Conservation (phyloP, 2,888 invertebrate species). For the Polyommatus icarus region DNA sequence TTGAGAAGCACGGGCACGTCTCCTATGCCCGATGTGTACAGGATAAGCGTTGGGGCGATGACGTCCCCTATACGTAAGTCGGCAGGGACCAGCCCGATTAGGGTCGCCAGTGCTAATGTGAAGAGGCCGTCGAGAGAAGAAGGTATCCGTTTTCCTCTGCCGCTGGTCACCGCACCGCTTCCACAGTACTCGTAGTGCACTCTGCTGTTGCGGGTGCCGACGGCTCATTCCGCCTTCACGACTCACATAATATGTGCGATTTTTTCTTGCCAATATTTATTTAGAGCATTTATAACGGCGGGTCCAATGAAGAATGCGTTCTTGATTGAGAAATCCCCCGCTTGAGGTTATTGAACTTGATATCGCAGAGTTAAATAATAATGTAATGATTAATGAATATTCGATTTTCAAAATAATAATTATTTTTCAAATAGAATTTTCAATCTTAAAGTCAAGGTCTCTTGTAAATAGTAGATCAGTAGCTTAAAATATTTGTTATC, state of each 20-base stretch:
- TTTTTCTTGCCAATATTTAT: constrained; percentile 24
- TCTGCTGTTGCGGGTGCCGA: not conserved
- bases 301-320: not conserved
- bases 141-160: constrained; percentile 53
- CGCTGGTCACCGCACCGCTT: constrained; percentile 59
- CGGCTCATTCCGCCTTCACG: not conserved
- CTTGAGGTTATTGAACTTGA: not conserved
- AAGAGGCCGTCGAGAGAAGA: constrained; percentile 41
- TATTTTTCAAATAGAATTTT: not conserved
- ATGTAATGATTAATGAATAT: not conserved
- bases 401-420: not conserved
- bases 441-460: not conserved
- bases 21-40: constrained; percentile 47
- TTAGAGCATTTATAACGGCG: not conserved
- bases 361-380: too few relatives aligned
- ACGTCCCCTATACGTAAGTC: constrained; percentile 53
- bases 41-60: constrained; percentile 43
- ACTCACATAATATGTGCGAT: not conserved
- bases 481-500: not conserved
- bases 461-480: not conserved
- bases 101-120: constrained; percentile 42
- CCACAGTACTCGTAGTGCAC: constrained; percentile 59
- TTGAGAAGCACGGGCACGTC: constrained; percentile 55
- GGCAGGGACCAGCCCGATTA: constrained; percentile 55
- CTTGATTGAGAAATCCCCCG: not conserved